Conservation (phyloP, 2,113 vertebrate species). For the Siniperca knerii region DNA sequence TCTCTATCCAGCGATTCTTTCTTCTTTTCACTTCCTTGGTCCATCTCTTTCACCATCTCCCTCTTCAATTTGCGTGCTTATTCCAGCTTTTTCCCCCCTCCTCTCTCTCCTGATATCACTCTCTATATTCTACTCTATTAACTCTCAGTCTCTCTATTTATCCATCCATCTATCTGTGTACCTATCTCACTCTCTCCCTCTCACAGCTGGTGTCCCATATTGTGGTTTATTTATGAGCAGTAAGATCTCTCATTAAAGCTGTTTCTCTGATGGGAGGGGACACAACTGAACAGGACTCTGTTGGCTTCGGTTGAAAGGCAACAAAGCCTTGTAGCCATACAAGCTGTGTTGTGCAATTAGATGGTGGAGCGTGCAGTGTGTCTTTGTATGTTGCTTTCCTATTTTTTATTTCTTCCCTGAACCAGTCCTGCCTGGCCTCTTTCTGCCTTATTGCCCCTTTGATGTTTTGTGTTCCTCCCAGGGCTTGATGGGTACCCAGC, state of each 20-base stretch:
- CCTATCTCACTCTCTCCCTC: constrained; percentile 35
- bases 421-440: constrained; percentile 39
- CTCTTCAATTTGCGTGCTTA: not conserved
- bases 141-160: constrained; percentile 35
- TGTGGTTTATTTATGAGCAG: constrained; percentile 81
- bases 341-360: constrained; percentile 42
- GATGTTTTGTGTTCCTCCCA: constrained; percentile 54
- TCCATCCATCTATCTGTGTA: constrained; percentile 40
- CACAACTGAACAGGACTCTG: constrained; percentile 40
- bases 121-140: constrained; percentile 28
- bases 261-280: constrained; percentile 60
- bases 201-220: constrained; percentile 75
- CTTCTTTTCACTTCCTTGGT: constrained; percentile 6
- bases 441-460: constrained; percentile 55
- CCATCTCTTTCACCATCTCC: constrained; percentile 2
- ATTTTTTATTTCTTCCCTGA: constrained; percentile 1
- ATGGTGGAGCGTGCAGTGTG: constrained; percentile 23
- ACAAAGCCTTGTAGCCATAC: constrained; percentile 40
- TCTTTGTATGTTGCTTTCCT: constrained; percentile 29
- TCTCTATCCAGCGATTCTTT: not conserved
- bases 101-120: constrained; percentile 9
- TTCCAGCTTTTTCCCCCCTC: not conserved
- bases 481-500: constrained; percentile 39
- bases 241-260: constrained; percentile 77
- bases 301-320: constrained; percentile 48